Base-by-base conservation (phyloP, 1,140 invertebrate genomes). In the Pogonomyrmex californicus region DNA sequence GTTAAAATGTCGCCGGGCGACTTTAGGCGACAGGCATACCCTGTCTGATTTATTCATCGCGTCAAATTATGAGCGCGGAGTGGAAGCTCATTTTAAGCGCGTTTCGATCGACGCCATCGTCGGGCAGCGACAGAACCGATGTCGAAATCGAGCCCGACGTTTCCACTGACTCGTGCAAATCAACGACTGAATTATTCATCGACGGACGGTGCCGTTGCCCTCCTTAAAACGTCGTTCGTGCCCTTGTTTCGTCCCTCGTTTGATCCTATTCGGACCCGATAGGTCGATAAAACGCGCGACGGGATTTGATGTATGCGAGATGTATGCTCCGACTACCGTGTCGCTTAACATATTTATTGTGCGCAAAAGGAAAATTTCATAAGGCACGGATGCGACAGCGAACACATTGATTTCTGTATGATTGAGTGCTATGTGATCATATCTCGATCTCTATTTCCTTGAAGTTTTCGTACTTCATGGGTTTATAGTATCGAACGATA, bases 121-220 rank as follows among this genome's bases (percentile, higher is more conserved):
- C n/a, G 30, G 66, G 63, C 17, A 47, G 58, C 73, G 73, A 60
- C 79, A 65, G 62, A 81, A 82, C 47, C 56, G 49, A 87, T 87
- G 79, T 87, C 82, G 49, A 90, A 91, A 91, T 87, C 60, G 86
- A 90, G 70, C 90, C 83, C 54, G 62, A 91, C 81, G 85, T 87
- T 87, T 86, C 86, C 76, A 68, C 70, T 83, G 62, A 63, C 38
- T 75, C 76, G 91, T 91, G 91, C 91, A 91, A 92, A 92, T 92
- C 79, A 78, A 68, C 65, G 81, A 9, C 30, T 92, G 91, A 92
- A 93, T 93, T 87, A 92, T 93, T 91, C 92, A 93, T 92, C 92
- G 91, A 83, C 75, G 76, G 63, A 38, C 14, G 41, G 1, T 23
- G 17, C 66, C 54, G 41, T 70, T 81, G 47, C 63, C 63, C 36